These are phyloP conservation scores for Bubalus kerabau DNA, from an alignment of 2,113 vertebrate species.

Conservation along the genomic window DNA sequence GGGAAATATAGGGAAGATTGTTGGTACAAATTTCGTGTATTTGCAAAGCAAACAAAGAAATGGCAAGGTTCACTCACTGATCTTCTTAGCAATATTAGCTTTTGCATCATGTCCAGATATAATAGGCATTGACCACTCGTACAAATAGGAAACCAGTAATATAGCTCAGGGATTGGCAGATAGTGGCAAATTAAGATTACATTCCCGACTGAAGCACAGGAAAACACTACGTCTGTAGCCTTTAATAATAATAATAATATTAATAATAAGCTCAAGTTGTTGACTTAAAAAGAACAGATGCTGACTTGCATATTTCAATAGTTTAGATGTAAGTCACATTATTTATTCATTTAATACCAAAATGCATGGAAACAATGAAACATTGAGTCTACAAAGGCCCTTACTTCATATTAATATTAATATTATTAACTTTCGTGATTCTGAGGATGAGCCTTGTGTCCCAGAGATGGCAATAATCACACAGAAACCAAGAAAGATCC, in stretches of 20 bases:
- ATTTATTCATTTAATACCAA: conserved; percentile 56
- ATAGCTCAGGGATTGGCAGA: neutral
- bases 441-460: neutral
- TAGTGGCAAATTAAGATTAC: neutral
- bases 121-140: neutral
- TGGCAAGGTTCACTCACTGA: neutral
- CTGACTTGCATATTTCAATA: conserved; percentile 44
- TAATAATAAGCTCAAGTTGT: conserved; percentile 20
- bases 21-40: neutral
- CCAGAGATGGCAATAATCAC: neutral
- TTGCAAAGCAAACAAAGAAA: conserved; percentile 39
- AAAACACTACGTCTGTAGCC: neutral
- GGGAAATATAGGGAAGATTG: neutral
- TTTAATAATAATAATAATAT: conserved; percentile 41
- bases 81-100: conserved; percentile 9
- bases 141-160: neutral
- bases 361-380: conserved; percentile 47
- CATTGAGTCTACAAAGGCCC: neutral
- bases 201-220: neutral
- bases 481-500: neutral
- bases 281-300: conserved; percentile 44
- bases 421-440: conserved; percentile 5
- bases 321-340: conserved; percentile 15
- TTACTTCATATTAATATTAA: conserved; percentile 39
- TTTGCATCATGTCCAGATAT: neutral